Base-by-base conservation (phyloP, 1,140 invertebrate genomes). In the Brachionus paranguensis region DNA sequence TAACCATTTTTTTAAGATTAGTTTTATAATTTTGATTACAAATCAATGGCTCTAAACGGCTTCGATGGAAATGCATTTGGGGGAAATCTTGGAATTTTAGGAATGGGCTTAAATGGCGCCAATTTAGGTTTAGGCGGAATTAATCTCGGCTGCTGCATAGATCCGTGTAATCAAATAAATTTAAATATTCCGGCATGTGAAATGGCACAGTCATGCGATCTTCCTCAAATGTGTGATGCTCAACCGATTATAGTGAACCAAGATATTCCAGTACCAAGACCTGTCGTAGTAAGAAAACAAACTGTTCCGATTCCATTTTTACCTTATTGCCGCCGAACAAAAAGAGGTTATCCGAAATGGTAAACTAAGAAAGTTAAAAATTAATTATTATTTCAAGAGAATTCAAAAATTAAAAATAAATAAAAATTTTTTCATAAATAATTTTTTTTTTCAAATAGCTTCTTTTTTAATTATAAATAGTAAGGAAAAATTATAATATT, bases 281-380 rank as follows among this genome's bases (percentile, higher is more conserved):
- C 72, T 2, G 72, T 76, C 29, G 72, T 76, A 11, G 43, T 76
- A 47, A 20, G 72, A 47, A 76, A 50, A 50, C 17, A 50, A 47
- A 76, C 45, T 14, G 43, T 76, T 29, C 72, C 72, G 12, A 29
- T 76, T 27, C 72, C 72, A 11, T 76, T 76, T 76, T 50, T 76
- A 50, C 72, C 72, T 14, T 76, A 76, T 76, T 76, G 45, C n/a
- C 43, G 43, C 11, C 8, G 72, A 50, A 76, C 43, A 27, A 29
- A 20, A n/a, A 24, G 72, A 20, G 72, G 72, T 11, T 76, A 76
- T 50, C 72, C 72, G 0, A 76, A 76, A 76, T 76, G 72, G 72
- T 76, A 43, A 45, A 43, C n/a, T 33, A 29, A 29, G 6, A 37
- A 11, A 3, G 11, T 17, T n/a, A 12, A 14, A 11, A 37, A 3